Base-by-base conservation (phyloP, 1,140 invertebrate species). In the Eriosoma lanigerum region DNA sequence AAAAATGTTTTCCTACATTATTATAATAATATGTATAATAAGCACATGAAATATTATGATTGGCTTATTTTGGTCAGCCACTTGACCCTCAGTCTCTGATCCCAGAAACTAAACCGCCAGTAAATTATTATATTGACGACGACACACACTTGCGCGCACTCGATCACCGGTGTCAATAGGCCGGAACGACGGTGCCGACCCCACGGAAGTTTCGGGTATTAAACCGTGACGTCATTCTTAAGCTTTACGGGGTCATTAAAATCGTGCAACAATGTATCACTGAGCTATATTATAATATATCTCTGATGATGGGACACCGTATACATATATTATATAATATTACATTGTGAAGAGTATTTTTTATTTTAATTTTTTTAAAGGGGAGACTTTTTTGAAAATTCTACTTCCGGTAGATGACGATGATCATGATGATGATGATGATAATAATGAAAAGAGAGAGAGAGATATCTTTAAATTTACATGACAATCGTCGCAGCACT, bases 171-270 rank as follows among this genome's bases (percentile, higher is more conserved):
- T 62, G 75, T 62, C 75, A 78, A 78, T 78, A 78, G 75, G 75
- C 75, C 56, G 60, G 75, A 78, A 78, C 56, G 56, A 78, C 75
- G 52, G 8, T 38, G 32, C 73, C 73, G 26, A 78, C 75, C 75
- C 75, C 75, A 60, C 75, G 75, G 75, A 78, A 78, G 75, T 78
- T 38, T 58, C 56, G 38, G 75, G 75, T 78, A 78, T 78, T 78
- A 78, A 62, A 78, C 75, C 75, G 75, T 78, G 75, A 78, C 75
- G 75, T 78, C 75, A 78, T 78, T 78, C 38, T n/a, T 21, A n/a
- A 62, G 38, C 56, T 78, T 78, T 78, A 62, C 52, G 56, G 75
- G 75, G 38, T 78, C 75, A 78, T 78, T 78, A 78, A 78, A 78
- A 78, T 78, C 75, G 75, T 38, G 54, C 75, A 78, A 78, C 75